Percentiles rank a stretch among this genome's conserved stretches.
These are phyloP conservation scores for Chelmon rostratus DNA, from an alignment of 2,797 vertebrate species.

Conservation along the genomic window DNA sequence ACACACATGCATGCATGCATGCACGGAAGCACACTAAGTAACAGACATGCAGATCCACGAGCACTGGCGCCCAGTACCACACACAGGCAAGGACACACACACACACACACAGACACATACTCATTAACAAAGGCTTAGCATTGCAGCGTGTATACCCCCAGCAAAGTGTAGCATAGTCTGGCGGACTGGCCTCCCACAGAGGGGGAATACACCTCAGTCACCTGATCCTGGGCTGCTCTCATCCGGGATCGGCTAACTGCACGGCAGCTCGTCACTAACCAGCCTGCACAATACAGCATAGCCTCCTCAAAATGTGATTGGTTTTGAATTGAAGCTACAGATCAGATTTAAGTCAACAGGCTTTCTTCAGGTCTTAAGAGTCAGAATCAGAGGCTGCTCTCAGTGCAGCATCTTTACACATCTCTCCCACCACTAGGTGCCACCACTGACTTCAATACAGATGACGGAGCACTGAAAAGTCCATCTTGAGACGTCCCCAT, in stretches of 20 bases:
- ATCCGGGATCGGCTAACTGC: slow-evolving; percentile 61
- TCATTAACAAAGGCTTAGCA: slow-evolving; percentile 83
- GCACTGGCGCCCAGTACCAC: slow-evolving; percentile 47
- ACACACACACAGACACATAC: slow-evolving; percentile 65
- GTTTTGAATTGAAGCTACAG: not conserved
- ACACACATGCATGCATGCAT: slow-evolving; percentile 55
- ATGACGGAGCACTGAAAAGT: slow-evolving; percentile 9
- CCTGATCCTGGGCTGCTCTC: slow-evolving; percentile 73
- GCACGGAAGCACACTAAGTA: slow-evolving; percentile 17
- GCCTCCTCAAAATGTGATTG: not conserved
- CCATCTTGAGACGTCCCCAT: not conserved
- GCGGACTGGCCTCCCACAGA: slow-evolving; percentile 77
- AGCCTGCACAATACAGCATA: not conserved
- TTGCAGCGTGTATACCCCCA: slow-evolving; percentile 70
- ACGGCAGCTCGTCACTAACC: slow-evolving; percentile 38
- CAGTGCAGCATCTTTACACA: slow-evolving; percentile 39
- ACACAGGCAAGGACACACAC: slow-evolving; percentile 58
- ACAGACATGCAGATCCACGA: slow-evolving; percentile 30
- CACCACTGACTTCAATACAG: slow-evolving; percentile 70
- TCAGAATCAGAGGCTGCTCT: not conserved
- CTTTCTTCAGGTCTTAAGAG: not conserved
- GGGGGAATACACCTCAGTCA: slow-evolving; percentile 75
- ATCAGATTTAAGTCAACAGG: not conserved
- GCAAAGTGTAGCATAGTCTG: slow-evolving; percentile 62
- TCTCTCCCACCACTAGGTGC: slow-evolving; percentile 77